Percentiles rank a stretch among this genome's conserved stretches.
Evolutionary conservation across 2,888 invertebrate species (phyloP).

Genomic region (Lobophora halterata): DNA sequence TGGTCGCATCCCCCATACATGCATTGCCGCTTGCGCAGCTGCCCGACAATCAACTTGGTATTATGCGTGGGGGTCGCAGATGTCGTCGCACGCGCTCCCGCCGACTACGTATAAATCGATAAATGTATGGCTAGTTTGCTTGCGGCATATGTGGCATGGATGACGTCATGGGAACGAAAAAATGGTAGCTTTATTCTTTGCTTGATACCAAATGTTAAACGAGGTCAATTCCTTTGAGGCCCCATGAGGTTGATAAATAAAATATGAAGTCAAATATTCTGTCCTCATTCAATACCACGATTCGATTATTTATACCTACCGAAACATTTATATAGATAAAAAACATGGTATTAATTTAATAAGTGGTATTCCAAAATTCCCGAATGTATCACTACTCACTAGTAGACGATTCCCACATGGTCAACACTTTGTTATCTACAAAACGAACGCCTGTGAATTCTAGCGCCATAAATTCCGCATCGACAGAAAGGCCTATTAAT

Average conservation of each 20-base stretch:
- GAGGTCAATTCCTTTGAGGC: no score
- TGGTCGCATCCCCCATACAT: slow-evolving; percentile 40
- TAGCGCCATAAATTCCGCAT: slow-evolving; percentile 17
- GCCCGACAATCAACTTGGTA: slow-evolving; percentile 62
- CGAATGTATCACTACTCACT: no score
- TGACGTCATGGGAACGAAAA: slow-evolving; percentile 28
- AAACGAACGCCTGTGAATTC: slow-evolving; percentile 19
- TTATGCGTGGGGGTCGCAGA: slow-evolving; percentile 77
- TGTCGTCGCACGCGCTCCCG: slow-evolving; percentile 59
- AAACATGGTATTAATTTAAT: no score
- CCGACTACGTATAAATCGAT: slow-evolving; percentile 55
- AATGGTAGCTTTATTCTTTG: slow-evolving; percentile 1
- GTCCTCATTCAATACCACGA: no score
- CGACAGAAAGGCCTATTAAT: slow-evolving; percentile 36
- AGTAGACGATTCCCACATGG: slow-evolving; percentile 2
- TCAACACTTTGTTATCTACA: slow-evolving; percentile 11
- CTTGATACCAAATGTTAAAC: no score
- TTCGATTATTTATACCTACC: no score
- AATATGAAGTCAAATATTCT: no score
- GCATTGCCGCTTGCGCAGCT: slow-evolving; percentile 59
- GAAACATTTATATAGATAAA: no score
- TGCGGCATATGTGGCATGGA: slow-evolving; percentile 26
- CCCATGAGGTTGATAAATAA: slow-evolving; percentile 1
- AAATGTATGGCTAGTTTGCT: slow-evolving; percentile 33
- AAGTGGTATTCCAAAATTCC: no score